Percentiles rank a stretch among this genome's conserved stretches.
phyloP scores from a whole-genome alignment of 2,888 invertebrate species.

The Melanostoma scalare region DNA sequence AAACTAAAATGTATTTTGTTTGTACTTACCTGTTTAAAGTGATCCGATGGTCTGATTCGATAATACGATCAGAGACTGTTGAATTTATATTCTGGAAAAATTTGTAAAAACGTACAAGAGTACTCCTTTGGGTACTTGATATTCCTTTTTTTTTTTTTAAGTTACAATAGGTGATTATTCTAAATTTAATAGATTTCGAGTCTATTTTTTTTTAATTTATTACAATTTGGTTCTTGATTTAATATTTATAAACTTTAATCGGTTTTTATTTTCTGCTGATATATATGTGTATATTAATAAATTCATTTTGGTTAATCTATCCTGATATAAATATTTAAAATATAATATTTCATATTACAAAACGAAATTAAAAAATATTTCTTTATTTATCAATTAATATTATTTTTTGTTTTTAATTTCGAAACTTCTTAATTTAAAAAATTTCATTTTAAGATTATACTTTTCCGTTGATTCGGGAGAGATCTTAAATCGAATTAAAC shows the following conservation, averaged over 20 bases:
- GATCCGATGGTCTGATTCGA: too few relatives aligned
- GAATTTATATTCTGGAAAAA: too few relatives aligned
- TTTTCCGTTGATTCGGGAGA: conserved; percentile 7
- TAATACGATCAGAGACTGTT: too few relatives aligned
- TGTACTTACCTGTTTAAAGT: too few relatives aligned
- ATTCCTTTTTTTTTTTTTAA: background rate
- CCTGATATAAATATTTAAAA: conserved; percentile 46
- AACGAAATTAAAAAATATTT: conserved; percentile 45
- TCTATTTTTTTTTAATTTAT: conserved; percentile 27
- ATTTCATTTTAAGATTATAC: conserved; percentile 9
- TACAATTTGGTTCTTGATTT: conserved; percentile 33
- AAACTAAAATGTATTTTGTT: too few relatives aligned
- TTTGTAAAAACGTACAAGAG: too few relatives aligned
- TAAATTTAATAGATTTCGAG: background rate
- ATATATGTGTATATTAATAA: conserved; percentile 53
- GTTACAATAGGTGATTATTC: conserved; percentile 13
- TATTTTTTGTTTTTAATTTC: conserved; percentile 15
- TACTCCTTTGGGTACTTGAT: too few relatives aligned
- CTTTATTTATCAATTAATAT: conserved; percentile 16
- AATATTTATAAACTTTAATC: conserved; percentile 4
- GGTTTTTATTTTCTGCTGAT: conserved; percentile 35
- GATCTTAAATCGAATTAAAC: conserved; percentile 5
- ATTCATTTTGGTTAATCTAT: conserved; percentile 61
- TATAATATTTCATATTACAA: conserved; percentile 50
- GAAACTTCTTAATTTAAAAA: conserved; percentile 4